Evolutionary conservation across 2,113 vertebrate genomes (phyloP), one percentile per base, ranked within the genome.

Genomic region (Pholis gunnellus): DNA sequence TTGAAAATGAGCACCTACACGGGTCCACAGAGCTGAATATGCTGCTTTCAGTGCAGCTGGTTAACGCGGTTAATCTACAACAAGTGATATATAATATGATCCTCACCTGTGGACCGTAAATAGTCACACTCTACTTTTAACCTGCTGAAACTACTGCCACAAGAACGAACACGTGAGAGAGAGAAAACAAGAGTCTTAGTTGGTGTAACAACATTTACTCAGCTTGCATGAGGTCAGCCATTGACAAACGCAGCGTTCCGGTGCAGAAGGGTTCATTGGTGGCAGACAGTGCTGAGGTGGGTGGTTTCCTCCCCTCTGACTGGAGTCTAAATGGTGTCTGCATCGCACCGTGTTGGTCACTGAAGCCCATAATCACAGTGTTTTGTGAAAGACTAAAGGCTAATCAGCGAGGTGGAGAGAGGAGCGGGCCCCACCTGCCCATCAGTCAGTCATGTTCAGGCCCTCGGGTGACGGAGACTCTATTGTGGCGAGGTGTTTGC

Each of bases 351-450:
- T 38, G 36, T 78, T 67, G 79, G 79, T 59, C 81, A 85, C 17
- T 44, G 75, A 88, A 89, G 83, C 72, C 85, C 72, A 67, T 93
- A 94, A 93, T 92, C 85, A 88, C 72, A 48, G 85, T 72, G 72
- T 90, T 90, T 89, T 89, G 87, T 93, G 81, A 76, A 63, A 90
- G 88, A 88, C 84, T 80, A 85, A 85, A 87, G 81, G 83, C 78
- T 79, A 84, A 88, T 89, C 77, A 84, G 69, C 75, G 75, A 81
- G 83, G 72, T 84, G 75, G 70, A 48, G 70, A 48, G 67, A 76
- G 48, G 72, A 84, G 68, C 27, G 36, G 36, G 79, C 87, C 78
- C 79, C 85, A 87, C 88, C 87, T 90, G 91, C 84, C 88, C 72
- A 42, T 90, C 82, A 90, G 40, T 82, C 87, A 61, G 74, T 81